Conservation (phyloP, 2,888 invertebrate genomes). For the Stenolophus ochropezus region DNA sequence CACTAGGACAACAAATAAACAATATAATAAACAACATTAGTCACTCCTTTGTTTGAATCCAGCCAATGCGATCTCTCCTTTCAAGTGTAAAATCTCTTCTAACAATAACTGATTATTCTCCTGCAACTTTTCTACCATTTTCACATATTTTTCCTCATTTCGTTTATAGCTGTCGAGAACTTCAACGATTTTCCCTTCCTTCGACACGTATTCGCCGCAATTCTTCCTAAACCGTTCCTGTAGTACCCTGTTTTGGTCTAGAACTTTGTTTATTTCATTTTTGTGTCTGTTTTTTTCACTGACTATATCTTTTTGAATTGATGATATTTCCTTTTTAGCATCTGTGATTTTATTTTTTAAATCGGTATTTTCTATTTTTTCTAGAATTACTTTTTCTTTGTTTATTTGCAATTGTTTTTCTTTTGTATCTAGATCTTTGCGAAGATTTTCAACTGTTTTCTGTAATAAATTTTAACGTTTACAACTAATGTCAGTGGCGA, state of each 20-base stretch:
- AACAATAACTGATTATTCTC: conserved; percentile 47
- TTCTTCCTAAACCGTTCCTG: conserved; percentile 37
- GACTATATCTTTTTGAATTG: conserved; percentile 36
- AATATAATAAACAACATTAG: conserved; percentile 10
- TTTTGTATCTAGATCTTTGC: conserved; percentile 44
- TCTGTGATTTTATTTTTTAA: conserved; percentile 25
- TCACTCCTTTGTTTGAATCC: conserved; percentile 10
- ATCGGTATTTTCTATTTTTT: conserved; percentile 25
- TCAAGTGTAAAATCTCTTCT: conserved; percentile 37
- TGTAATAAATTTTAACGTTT: conserved; percentile 3
- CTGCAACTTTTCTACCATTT: conserved; percentile 42
- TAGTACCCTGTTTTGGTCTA: conserved; percentile 3
- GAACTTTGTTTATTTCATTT: conserved; percentile 38
- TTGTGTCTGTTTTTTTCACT: conserved; percentile 13
- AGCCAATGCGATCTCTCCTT: conserved; percentile 22
- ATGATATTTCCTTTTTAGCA: conserved; percentile 43
- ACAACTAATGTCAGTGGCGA: no score
- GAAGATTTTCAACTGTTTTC: conserved; percentile 28
- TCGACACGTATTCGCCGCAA: conserved; percentile 39
- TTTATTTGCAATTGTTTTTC: conserved; percentile 37
- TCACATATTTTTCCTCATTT: conserved; percentile 34
- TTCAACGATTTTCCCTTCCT: conserved; percentile 17
- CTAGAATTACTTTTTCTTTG: conserved; percentile 48
- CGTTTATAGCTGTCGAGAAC: conserved; percentile 38
- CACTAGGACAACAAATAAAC: neutral